Base-by-base conservation (phyloP, 1,140 invertebrate genomes). In the Euwallacea similis region DNA sequence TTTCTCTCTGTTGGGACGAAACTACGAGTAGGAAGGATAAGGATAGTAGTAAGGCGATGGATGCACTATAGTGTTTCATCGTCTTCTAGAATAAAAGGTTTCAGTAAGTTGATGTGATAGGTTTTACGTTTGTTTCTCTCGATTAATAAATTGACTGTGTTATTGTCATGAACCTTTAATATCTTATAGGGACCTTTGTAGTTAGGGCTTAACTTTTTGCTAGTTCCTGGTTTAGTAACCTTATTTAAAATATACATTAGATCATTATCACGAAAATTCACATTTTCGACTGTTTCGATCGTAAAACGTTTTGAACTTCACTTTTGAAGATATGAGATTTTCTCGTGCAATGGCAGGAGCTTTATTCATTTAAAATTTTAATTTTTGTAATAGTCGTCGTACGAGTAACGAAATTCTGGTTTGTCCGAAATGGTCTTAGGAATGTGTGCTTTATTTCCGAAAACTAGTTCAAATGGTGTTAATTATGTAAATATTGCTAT, bases 391-490 rank as follows among this genome's bases (percentile, higher is more conserved):
- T 76, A 80, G 68, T 80, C 72, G 56, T 79, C 79, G 58, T 81
- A 81, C 15, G 72, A 77, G 66, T 77, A 76, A 53, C 59, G 68
- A 58, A 74, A 73, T 65, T 76, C 69, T 46, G 76, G 72, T 50
- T 61, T 44, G 71, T 60, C 13, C 42, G 50, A 71, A 42, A 78
- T 15, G 11, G 58, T 64, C 55, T 63, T 74, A 9, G 79, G 77
- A 15, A 81, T 15, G 33, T 44, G 50, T 6, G 81, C 68, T 64
- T 81, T 77, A 54, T 73, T 16, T 16, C 83, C 82, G 67, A 81
- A 82, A 7, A 85, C 7, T 15, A 85, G 43, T 75, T 82, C 79
- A 66, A 80, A 83, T 1, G 84, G 82, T 2, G 80, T 79, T 16
- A 69, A 82, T 68, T 82, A 83, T 42, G 72, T 73, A 65, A 80